Percentiles rank a stretch among this genome's conserved stretches.
phyloP scores from a whole-genome alignment of 2,888 invertebrate genomes.

The Eupelmus urozonus region DNA sequence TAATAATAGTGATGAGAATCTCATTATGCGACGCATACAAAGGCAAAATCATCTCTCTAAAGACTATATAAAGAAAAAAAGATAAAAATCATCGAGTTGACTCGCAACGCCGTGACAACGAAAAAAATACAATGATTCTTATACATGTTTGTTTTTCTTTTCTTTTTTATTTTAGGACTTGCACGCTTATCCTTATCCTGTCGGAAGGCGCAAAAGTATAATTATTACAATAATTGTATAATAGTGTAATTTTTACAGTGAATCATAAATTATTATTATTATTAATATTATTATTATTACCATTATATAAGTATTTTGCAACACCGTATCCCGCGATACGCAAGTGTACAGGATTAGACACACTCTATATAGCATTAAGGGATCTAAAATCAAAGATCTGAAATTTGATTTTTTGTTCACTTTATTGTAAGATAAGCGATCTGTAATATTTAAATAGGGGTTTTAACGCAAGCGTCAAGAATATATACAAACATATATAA shows the following conservation, averaged over 20 bases:
- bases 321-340: slow-evolving; percentile 50
- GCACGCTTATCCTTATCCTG: slow-evolving; percentile 24
- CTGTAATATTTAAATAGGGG: not conserved
- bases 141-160: not conserved
- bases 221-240: slow-evolving; percentile 56
- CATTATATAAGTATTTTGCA: slow-evolving; percentile 55
- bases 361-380: slow-evolving; percentile 56
- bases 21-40: slow-evolving; percentile 33
- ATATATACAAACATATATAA: slow-evolving; percentile 24
- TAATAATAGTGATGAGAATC: slow-evolving; percentile 61
- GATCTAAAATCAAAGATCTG: slow-evolving; percentile 58
- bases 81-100: slow-evolving; percentile 42
- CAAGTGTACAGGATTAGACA: slow-evolving; percentile 55
- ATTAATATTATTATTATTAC: slow-evolving; percentile 34
- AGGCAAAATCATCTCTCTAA: slow-evolving; percentile 39
- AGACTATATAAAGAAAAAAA: slow-evolving; percentile 12
- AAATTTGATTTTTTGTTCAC: not conserved
- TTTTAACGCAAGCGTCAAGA: not conserved
- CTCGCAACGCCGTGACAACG: slow-evolving; percentile 27
- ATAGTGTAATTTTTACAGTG: slow-evolving; percentile 57
- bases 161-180: slow-evolving; percentile 9
- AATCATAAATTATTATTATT: slow-evolving; percentile 55
- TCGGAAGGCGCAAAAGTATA: slow-evolving; percentile 46
- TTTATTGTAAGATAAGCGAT: not conserved
- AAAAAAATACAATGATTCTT: slow-evolving; percentile 34